Evolutionary conservation across 2,113 vertebrate genomes (phyloP).

Genomic region (Accipiter cooperii): DNA sequence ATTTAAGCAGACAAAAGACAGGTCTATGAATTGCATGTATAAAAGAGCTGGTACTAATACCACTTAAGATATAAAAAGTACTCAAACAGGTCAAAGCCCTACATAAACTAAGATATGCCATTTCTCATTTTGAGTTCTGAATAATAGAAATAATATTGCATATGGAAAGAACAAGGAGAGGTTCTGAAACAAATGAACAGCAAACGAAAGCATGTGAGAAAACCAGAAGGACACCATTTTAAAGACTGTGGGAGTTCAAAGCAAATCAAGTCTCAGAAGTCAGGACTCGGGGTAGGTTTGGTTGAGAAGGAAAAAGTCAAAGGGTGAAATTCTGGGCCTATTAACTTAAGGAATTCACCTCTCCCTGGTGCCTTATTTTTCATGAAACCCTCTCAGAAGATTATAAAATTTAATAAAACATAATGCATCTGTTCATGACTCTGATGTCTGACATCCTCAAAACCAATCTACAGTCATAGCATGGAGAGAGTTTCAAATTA

Average conservation of each 20-base stretch:
- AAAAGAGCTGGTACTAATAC: neutral
- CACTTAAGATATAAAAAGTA: neutral
- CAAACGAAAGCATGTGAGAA: neutral
- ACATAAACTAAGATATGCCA: neutral
- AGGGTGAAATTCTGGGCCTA: neutral
- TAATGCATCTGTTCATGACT: neutral
- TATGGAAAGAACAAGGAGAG: neutral
- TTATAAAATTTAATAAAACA: neutral
- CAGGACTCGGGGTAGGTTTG: neutral
- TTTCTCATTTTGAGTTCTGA: neutral
- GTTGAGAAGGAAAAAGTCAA: neutral
- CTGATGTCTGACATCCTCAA: neutral
- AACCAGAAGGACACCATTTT: neutral
- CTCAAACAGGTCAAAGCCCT: neutral
- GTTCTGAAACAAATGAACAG: neutral
- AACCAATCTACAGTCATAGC: neutral
- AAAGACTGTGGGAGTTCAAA: neutral
- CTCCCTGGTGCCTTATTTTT: neutral
- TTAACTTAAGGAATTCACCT: neutral
- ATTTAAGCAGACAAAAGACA: neutral
- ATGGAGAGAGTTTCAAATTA: neutral
- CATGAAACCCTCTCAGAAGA: neutral
- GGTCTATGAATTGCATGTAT: neutral
- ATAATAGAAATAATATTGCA: neutral
- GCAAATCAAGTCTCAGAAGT: neutral